phyloP scores from a whole-genome alignment of 2,113 vertebrate species.

The Pterocles burchelli region DNA sequence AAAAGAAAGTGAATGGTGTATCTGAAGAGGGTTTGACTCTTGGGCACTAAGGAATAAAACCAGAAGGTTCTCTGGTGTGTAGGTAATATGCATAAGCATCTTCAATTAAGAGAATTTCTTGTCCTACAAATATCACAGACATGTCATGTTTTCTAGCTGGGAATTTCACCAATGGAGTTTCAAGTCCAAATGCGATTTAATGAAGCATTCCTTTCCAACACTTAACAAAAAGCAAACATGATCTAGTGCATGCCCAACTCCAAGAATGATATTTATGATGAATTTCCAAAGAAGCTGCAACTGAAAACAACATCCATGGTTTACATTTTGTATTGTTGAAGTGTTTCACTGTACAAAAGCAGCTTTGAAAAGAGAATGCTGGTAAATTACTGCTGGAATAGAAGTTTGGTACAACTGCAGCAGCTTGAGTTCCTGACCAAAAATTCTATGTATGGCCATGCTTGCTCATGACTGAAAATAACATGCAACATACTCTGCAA shows the following conservation, averaged over 20 bases:
- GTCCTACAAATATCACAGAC: background rate
- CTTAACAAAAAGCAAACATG: background rate
- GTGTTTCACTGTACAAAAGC: background rate
- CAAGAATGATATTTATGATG: background rate
- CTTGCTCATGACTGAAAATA: background rate
- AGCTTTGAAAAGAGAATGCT: background rate
- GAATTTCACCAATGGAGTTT: background rate
- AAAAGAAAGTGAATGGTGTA: background rate
- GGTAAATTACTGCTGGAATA: background rate
- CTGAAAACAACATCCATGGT: background rate
- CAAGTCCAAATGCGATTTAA: background rate
- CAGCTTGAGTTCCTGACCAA: background rate
- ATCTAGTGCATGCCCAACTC: background rate
- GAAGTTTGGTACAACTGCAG: background rate
- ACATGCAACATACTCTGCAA: background rate
- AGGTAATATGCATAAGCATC: background rate
- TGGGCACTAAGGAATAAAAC: background rate
- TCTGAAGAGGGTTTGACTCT: background rate
- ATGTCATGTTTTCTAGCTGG: background rate
- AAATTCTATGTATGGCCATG: background rate
- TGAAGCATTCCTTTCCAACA: background rate
- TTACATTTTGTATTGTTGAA: background rate
- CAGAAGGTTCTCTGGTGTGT: background rate
- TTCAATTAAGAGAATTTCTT: background rate
- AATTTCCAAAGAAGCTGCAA: background rate